Conservation (phyloP, 1,140 invertebrate species). For the Zaprionus vittiger region DNA sequence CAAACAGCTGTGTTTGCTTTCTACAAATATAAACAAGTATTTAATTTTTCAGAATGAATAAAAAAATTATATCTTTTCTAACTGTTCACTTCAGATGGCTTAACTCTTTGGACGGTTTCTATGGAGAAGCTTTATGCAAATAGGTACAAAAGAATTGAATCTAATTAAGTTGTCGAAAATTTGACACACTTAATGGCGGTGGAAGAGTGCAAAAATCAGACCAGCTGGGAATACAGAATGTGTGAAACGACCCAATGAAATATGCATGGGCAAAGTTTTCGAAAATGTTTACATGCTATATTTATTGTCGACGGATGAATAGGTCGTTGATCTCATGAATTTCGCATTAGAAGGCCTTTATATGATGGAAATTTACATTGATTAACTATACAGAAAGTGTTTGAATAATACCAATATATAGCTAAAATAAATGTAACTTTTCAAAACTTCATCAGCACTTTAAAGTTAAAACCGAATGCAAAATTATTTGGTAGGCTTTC, state of each 20-base stretch:
- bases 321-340: conserved; percentile 40
- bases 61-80: conserved; percentile 7
- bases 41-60: conserved; percentile 19
- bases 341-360: conserved; percentile 22
- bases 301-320: not conserved
- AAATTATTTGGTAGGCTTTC: not conserved
- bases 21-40: conserved; percentile 33
- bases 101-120: conserved; percentile 22
- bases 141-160: conserved; percentile 61
- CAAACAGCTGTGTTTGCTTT: not conserved
- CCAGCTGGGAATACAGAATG: conserved; percentile 20
- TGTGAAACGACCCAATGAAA: conserved; percentile 37
- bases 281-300: conserved; percentile 27
- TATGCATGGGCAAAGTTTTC: conserved; percentile 39
- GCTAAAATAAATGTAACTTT: not conserved
- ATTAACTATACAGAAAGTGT: not conserved
- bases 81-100: conserved; percentile 26
- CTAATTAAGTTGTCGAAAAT: conserved; percentile 48
- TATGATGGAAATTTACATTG: not conserved
- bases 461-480: not conserved
- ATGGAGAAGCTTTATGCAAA: conserved; percentile 45
- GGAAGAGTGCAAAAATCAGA: conserved; percentile 55
- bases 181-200: conserved; percentile 57
- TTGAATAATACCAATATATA: not conserved
- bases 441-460: not conserved